A percentile compares a stretch with the other conserved stretches of the same genome.
phyloP scores from a whole-genome alignment of 2,888 invertebrate genomes.

The Loripinus fragilis region DNA sequence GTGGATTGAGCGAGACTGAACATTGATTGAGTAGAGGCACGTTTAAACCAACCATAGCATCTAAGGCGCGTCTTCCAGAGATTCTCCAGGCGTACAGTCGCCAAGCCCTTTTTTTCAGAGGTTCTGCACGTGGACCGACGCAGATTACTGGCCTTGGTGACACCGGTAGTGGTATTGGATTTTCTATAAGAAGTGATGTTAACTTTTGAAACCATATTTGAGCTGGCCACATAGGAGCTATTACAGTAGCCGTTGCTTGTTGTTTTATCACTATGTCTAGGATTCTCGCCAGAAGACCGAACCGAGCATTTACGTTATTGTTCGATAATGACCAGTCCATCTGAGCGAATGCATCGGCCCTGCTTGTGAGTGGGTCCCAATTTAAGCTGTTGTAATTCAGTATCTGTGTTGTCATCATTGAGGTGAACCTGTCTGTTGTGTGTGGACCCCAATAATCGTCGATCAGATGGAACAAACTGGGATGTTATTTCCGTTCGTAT shows the following conservation, averaged over 20 bases:
- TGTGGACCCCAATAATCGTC: slow-evolving; percentile 36
- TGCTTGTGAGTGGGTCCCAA: slow-evolving; percentile 22
- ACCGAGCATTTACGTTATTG: slow-evolving; percentile 40
- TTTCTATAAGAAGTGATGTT: neutral
- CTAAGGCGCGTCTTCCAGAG: slow-evolving; percentile 18
- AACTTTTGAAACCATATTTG: slow-evolving; percentile 18
- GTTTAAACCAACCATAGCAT: slow-evolving; percentile 11
- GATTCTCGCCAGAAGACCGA: slow-evolving; percentile 25
- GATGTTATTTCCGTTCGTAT: slow-evolving; percentile 34
- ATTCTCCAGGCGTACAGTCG: slow-evolving; percentile 23
- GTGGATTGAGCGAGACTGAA: slow-evolving; percentile 12
- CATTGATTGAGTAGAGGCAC: neutral
- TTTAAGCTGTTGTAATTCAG: slow-evolving; percentile 18
- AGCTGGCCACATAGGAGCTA: slow-evolving; percentile 26
- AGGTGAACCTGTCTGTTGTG: slow-evolving; percentile 30
- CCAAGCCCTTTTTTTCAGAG: slow-evolving; percentile 18
- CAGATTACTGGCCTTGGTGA: neutral
- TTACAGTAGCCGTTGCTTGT: slow-evolving; percentile 31
- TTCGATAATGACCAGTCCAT: slow-evolving; percentile 25
- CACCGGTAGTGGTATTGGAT: slow-evolving; percentile 11
- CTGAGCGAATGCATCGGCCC: slow-evolving; percentile 30
- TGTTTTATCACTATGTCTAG: slow-evolving; percentile 4
- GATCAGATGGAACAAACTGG: slow-evolving; percentile 17
- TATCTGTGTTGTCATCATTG: slow-evolving; percentile 2
- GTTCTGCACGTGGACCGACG: neutral